Conservation (phyloP, 2,113 vertebrate genomes). For the Crotalus tigris region DNA sequence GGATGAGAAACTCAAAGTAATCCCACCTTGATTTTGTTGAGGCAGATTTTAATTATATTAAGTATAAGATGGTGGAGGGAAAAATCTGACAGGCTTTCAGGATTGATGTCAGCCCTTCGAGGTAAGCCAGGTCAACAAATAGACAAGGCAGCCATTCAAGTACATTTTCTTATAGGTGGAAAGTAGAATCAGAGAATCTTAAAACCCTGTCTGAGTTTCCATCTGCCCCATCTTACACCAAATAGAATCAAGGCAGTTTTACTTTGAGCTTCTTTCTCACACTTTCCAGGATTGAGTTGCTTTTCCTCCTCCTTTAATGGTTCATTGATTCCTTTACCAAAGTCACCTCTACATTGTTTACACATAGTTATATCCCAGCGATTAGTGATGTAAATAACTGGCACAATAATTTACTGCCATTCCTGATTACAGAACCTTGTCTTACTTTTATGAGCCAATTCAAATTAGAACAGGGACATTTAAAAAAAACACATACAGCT, state of each 20-base stretch:
- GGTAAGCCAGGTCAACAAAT: not conserved
- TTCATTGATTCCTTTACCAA: not conserved
- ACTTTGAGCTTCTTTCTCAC: not conserved
- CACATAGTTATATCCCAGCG: not conserved
- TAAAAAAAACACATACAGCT: not conserved
- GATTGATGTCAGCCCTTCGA: not conserved
- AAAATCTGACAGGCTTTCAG: not conserved
- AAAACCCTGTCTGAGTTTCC: not conserved
- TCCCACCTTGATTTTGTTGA: not conserved
- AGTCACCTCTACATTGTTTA: not conserved
- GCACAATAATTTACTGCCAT: not conserved
- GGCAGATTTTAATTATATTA: not conserved
- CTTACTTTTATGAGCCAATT: not conserved
- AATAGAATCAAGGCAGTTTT: not conserved
- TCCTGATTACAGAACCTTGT: not conserved
- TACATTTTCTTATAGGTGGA: not conserved
- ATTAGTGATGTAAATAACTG: not conserved
- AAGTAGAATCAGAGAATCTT: not conserved
- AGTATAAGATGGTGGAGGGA: not conserved
- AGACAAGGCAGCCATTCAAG: not conserved
- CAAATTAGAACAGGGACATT: not conserved
- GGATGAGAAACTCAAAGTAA: not conserved
- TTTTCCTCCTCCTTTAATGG: not conserved
- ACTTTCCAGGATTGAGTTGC: not conserved
- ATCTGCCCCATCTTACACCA: not conserved